These are phyloP conservation scores for Vulpes lagopus DNA, from an alignment of 2,113 vertebrate genomes.

Conservation along the genomic window DNA sequence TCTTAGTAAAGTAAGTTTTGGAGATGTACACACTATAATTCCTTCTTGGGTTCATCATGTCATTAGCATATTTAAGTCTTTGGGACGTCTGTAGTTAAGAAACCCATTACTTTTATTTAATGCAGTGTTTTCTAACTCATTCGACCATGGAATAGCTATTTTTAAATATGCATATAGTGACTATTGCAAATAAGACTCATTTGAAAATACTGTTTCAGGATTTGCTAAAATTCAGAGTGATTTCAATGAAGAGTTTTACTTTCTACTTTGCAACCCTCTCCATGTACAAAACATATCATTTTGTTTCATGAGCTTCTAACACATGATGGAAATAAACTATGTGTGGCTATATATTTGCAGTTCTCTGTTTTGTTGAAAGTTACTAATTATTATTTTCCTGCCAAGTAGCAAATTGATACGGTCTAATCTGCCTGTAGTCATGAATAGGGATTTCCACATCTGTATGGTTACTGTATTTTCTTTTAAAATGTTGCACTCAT, in stretches of 20 bases:
- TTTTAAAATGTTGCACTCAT: constrained; percentile 52
- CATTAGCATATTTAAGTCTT: neutral
- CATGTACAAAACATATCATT: neutral
- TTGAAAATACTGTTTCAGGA: neutral
- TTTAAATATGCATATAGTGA: neutral
- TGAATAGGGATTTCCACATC: constrained; percentile 30
- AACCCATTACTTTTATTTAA: constrained; percentile 40
- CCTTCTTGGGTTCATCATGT: neutral
- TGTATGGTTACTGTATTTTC: constrained; percentile 41
- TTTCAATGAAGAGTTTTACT: neutral
- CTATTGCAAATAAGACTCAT: neutral
- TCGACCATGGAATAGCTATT: neutral
- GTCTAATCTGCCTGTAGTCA: constrained; percentile 9
- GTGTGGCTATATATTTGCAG: neutral
- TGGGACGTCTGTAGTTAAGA: neutral
- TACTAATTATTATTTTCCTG: neutral
- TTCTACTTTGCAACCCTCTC: neutral
- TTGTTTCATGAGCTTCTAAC: neutral
- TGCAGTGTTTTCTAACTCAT: neutral
- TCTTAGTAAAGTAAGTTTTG: neutral
- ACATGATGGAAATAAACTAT: neutral
- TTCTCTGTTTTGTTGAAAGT: constrained; percentile 46
- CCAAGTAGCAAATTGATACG: constrained; percentile 27
- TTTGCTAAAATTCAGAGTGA: neutral
- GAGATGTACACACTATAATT: neutral